These are phyloP conservation scores for Cepaea nemoralis DNA, from an alignment of 1,140 invertebrate genomes.

Conservation along the genomic window DNA sequence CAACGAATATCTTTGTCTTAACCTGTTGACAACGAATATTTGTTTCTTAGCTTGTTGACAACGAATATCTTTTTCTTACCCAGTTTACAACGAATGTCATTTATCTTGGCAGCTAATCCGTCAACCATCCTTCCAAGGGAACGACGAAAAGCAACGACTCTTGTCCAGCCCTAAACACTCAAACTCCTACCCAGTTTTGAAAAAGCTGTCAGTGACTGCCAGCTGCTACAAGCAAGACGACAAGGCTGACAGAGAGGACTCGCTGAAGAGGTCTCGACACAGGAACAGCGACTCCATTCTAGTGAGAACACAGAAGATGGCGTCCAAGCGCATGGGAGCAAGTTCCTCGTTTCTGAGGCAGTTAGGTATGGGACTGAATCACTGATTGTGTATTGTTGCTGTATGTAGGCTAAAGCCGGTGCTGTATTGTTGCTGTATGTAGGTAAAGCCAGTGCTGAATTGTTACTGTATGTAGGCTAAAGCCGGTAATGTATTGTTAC, in stretches of 20 bases:
- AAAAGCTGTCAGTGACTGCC: not conserved
- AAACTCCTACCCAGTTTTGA: not conserved
- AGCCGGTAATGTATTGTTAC: too few species aligned
- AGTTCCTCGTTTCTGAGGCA: not conserved
- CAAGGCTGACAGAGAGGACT: not conserved
- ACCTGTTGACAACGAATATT: too few species aligned
- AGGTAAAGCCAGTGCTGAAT: too few species aligned
- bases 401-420: too few species aligned
- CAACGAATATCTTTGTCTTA: too few species aligned
- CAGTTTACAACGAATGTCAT: too few species aligned
- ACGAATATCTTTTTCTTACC: too few species aligned
- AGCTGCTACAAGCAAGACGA: not conserved
- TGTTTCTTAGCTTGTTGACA: too few species aligned
- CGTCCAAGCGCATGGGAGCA: not conserved
- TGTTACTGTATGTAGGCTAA: too few species aligned
- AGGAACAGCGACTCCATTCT: constrained; percentile 5
- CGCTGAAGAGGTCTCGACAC: not conserved
- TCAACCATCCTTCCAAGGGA: not conserved
- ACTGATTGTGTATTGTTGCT: too few species aligned
- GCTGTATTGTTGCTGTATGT: too few species aligned
- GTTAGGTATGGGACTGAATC: constrained; percentile 6
- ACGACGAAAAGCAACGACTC: not conserved
- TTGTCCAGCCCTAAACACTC: constrained; percentile 20
- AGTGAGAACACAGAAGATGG: not conserved
- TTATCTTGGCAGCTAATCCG: constrained; percentile 3